phyloP scores from a whole-genome alignment of 2,888 invertebrate genomes.

The Miltochrista miniata region DNA sequence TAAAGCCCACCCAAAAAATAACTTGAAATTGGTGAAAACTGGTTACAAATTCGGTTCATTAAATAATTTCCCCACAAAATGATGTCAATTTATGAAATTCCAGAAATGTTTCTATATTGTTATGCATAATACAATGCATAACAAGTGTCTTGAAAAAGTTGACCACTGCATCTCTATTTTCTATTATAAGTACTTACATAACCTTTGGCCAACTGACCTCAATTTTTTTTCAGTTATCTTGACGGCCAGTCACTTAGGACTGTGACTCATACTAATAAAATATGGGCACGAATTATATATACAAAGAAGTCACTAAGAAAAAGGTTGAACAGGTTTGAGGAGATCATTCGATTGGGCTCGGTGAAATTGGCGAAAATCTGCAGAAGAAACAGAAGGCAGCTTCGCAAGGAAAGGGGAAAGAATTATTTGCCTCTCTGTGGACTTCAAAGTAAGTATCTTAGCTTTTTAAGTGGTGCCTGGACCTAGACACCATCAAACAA shows the following conservation, averaged over 20 bases:
- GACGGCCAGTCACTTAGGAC: constrained; percentile 55
- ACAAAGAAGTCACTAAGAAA: constrained; percentile 51
- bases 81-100: too few species aligned
- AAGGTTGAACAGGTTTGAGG: constrained; percentile 60
- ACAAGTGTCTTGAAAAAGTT: too few species aligned
- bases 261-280: constrained; percentile 47
- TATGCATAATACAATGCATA: too few species aligned
- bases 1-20: too few species aligned
- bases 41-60: too few species aligned
- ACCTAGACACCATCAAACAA: too few species aligned
- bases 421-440: constrained; percentile 53
- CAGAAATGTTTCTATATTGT: too few species aligned
- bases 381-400: constrained; percentile 48
- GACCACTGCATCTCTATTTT: too few species aligned
- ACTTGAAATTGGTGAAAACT: too few species aligned
- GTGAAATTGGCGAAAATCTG: constrained; percentile 54
- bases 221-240: constrained; percentile 52
- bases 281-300: constrained; percentile 63
- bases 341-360: constrained; percentile 59
- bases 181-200: not conserved
- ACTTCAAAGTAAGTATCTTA: constrained; percentile 42
- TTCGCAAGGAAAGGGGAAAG: constrained; percentile 38
- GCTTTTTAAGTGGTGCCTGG: not conserved
- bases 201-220: not conserved
- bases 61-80: too few species aligned